These are phyloP conservation scores for Noctilio leporinus DNA, from an alignment of 2,113 vertebrate genomes.

Conservation along the genomic window DNA sequence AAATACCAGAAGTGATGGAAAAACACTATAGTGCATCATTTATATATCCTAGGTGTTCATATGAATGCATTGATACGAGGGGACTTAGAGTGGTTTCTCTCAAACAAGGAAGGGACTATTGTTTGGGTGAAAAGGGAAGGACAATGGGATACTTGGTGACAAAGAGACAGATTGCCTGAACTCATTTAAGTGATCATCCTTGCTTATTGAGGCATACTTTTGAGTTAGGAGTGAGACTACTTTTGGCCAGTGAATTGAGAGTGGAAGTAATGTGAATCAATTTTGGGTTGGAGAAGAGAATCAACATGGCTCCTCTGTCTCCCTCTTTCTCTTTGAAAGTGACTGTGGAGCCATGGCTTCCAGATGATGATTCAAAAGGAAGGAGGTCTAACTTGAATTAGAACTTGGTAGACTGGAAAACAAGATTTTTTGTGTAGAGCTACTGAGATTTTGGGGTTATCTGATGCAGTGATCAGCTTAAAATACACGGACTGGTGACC, in stretches of 20 bases:
- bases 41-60: not conserved
- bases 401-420: not conserved
- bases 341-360: not conserved
- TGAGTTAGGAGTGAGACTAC: not conserved
- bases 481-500: not conserved
- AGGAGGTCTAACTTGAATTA: not conserved
- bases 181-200: not conserved
- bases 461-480: not conserved
- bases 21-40: not conserved
- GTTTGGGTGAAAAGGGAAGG: not conserved
- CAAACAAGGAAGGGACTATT: not conserved
- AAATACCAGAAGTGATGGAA: not conserved
- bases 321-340: not conserved
- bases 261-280: not conserved
- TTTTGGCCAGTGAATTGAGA: not conserved
- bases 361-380: not conserved
- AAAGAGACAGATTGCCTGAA: not conserved
- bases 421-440: not conserved
- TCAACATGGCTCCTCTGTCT: not conserved
- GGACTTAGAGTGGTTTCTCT: not conserved
- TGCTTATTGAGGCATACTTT: not conserved
- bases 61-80: not conserved
- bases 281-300: not conserved
- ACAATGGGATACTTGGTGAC: not conserved
- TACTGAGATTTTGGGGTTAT: not conserved